Evolutionary conservation across 2,797 vertebrate species (phyloP).

Genomic region (Pterois miles): DNA sequence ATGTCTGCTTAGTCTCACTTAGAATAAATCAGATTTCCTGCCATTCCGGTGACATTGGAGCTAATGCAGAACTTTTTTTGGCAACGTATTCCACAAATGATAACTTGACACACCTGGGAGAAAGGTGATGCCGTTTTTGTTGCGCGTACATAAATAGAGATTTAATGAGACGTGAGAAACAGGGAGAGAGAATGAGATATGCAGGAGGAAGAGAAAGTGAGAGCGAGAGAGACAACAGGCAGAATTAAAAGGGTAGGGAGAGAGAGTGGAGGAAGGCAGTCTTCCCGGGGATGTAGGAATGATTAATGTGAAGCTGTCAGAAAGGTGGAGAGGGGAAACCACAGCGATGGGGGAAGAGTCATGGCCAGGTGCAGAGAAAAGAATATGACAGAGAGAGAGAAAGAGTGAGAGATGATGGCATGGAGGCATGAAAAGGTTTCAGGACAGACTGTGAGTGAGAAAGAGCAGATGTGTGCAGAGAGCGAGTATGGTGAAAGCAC

Average conservation of each 20-base stretch:
- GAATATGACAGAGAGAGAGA: conserved; percentile 55
- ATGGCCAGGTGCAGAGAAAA: conserved; percentile 71
- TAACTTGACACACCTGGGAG: conserved; percentile 23
- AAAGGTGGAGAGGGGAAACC: conserved; percentile 80
- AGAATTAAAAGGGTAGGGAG: conserved; percentile 42
- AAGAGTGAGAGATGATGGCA: conserved; percentile 25
- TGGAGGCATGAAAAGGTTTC: conserved; percentile 42
- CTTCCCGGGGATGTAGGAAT: conserved; percentile 71
- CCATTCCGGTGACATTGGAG: background rate
- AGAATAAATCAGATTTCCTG: conserved; percentile 28
- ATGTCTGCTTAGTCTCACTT: background rate
- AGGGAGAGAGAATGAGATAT: conserved; percentile 20
- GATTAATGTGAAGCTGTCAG: conserved; percentile 85
- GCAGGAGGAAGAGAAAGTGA: background rate
- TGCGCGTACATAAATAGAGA: conserved; percentile 40
- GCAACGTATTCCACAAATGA: conserved; percentile 13
- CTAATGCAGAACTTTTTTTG: conserved; percentile 20
- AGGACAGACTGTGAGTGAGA: conserved; percentile 36
- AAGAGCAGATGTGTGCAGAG: conserved; percentile 15
- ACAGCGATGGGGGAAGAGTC: conserved; percentile 67
- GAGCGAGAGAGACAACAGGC: conserved; percentile 2
- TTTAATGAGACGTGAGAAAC: conserved; percentile 47
- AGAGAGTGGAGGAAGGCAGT: conserved; percentile 50
- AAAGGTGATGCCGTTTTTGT: conserved; percentile 34
- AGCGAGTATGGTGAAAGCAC: conserved; percentile 38